Conservation (phyloP, 2,113 vertebrate species). For the Isurus oxyrinchus region DNA sequence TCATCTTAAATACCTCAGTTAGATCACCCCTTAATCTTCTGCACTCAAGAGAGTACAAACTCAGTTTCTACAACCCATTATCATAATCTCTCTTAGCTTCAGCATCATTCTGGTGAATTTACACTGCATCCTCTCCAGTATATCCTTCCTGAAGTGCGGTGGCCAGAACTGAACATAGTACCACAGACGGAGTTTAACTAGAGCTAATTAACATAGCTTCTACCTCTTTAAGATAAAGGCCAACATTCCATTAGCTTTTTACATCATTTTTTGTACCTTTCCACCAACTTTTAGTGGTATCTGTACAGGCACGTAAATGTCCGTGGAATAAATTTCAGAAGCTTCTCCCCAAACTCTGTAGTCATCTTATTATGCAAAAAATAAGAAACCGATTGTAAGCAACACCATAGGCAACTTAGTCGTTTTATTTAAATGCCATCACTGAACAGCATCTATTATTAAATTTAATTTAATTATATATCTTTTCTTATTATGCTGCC, state of each 20-base stretch:
- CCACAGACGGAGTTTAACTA: not conserved
- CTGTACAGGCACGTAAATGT: not conserved
- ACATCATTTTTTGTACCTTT: not conserved
- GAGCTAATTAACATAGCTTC: not conserved
- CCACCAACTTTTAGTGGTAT: not conserved
- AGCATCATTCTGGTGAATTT: not conserved
- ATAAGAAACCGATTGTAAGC: not conserved
- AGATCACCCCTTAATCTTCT: not conserved
- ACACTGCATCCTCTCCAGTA: not conserved
- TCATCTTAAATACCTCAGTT: not conserved
- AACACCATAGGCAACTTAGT: not conserved
- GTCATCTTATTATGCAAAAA: not conserved
- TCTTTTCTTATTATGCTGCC: not conserved
- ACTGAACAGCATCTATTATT: not conserved
- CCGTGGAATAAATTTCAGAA: not conserved
- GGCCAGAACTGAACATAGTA: not conserved
- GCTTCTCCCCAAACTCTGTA: not conserved
- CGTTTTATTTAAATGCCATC: not conserved
- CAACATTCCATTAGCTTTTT: not conserved
- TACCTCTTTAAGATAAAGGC: not conserved
- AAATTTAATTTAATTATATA: not conserved
- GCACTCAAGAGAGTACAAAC: not conserved
- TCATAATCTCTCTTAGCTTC: not conserved
- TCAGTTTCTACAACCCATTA: not conserved
- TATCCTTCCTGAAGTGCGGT: not conserved